phyloP scores from a whole-genome alignment of 2,797 vertebrate genomes.

The Eleutherodactylus coqui region DNA sequence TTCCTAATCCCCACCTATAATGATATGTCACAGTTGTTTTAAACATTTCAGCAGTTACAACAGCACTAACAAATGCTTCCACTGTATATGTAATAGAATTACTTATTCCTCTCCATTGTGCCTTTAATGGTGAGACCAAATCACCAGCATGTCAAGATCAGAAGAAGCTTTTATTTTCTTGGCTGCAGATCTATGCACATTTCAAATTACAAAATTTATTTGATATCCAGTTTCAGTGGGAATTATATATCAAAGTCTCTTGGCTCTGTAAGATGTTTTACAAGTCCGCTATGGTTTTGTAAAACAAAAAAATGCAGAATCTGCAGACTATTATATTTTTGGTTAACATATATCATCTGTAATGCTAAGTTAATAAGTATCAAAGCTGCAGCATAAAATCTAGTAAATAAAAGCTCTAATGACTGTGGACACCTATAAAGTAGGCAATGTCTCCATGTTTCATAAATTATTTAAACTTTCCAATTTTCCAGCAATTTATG shows the following conservation, averaged over 20 bases:
- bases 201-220: constrained; percentile 52
- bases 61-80: not conserved
- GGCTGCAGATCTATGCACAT: constrained; percentile 42
- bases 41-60: not conserved
- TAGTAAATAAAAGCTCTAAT: not conserved
- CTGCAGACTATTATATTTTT: not conserved
- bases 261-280: constrained; percentile 14
- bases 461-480: no score
- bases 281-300: constrained; percentile 2
- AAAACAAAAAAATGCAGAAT: not conserved
- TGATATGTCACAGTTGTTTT: not conserved
- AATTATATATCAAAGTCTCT: constrained; percentile 43
- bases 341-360: not conserved
- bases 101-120: not conserved
- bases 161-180: constrained; percentile 28
- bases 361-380: not conserved
- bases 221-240: constrained; percentile 44
- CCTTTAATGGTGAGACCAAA: constrained; percentile 16
- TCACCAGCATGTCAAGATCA: constrained; percentile 39
- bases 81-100: not conserved
- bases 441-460: no score
- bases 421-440: not conserved
- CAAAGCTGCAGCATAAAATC: not conserved
- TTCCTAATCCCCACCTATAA: not conserved
- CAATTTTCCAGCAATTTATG: no score